phyloP scores from a whole-genome alignment of 1,140 invertebrate genomes.

The Catajapyx aquilonaris region DNA sequence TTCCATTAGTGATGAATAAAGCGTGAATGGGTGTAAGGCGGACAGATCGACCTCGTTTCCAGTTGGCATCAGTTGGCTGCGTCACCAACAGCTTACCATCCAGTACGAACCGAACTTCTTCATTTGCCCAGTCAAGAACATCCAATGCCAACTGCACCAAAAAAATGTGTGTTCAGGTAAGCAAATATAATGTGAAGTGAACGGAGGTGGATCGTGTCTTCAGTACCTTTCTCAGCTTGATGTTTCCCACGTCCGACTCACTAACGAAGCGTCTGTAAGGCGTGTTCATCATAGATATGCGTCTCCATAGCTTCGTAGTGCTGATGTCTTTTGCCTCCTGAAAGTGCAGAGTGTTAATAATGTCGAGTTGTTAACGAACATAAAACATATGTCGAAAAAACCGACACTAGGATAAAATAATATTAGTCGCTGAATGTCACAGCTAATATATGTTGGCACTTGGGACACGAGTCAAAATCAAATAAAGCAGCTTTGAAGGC shows the following conservation, averaged over 20 bases:
- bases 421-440: too few relatives aligned
- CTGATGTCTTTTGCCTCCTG: constrained; percentile 71
- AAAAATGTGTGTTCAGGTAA: constrained; percentile 1
- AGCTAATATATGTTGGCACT: too few relatives aligned
- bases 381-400: too few relatives aligned
- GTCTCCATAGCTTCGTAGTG: constrained; percentile 62
- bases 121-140: constrained; percentile 67
- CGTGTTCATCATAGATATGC: constrained; percentile 56
- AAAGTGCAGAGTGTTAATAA: too few relatives aligned
- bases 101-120: constrained; percentile 65
- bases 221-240: constrained; percentile 53
- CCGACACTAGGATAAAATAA: too few relatives aligned
- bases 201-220: too few relatives aligned
- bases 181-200: not conserved
- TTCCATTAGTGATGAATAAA: constrained; percentile 61
- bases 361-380: too few relatives aligned
- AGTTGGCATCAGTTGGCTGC: constrained; percentile 71
- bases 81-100: constrained; percentile 68
- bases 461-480: too few relatives aligned
- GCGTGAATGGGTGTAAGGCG: constrained; percentile 72
- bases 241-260: constrained; percentile 65
- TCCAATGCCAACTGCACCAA: constrained; percentile 58
- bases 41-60: constrained; percentile 64
- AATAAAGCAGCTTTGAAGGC: too few relatives aligned
- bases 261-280: constrained; percentile 38